A percentile compares a stretch with the other conserved stretches of the same genome.
phyloP scores from a whole-genome alignment of 2,113 vertebrate genomes.

The Grallaria varia region DNA sequence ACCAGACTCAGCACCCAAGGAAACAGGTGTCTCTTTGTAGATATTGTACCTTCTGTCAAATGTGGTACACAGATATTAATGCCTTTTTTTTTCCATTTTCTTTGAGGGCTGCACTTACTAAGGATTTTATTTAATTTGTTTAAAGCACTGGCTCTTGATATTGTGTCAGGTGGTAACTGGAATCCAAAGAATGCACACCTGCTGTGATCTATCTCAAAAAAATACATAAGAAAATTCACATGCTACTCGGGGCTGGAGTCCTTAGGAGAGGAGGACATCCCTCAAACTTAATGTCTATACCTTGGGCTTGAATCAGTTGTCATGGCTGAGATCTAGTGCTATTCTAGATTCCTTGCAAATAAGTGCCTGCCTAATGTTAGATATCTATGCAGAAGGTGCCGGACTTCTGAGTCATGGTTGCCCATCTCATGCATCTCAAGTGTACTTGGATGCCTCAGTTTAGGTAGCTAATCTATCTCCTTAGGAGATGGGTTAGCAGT shows the following conservation, averaged over 20 bases:
- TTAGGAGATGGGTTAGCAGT: neutral
- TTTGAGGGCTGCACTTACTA: neutral
- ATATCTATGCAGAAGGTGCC: neutral
- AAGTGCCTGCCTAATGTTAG: neutral
- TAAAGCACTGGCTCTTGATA: neutral
- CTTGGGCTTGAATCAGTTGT: neutral
- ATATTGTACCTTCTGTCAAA: neutral
- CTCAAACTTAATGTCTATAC: neutral
- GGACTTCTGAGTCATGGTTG: neutral
- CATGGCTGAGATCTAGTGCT: neutral
- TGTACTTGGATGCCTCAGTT: neutral
- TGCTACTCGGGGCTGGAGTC: neutral
- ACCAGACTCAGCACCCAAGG: neutral
- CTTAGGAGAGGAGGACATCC: too few relatives aligned
- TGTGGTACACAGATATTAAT: neutral
- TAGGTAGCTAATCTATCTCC: neutral
- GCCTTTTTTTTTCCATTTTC: neutral
- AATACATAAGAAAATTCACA: neutral
- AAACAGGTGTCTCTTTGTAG: neutral
- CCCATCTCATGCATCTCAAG: neutral
- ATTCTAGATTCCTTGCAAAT: neutral
- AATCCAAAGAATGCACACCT: neutral
- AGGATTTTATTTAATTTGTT: neutral
- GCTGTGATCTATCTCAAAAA: neutral
- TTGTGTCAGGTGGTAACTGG: neutral